Conservation (phyloP, 2,797 vertebrate genomes). For the Molothrus aeneus region DNA sequence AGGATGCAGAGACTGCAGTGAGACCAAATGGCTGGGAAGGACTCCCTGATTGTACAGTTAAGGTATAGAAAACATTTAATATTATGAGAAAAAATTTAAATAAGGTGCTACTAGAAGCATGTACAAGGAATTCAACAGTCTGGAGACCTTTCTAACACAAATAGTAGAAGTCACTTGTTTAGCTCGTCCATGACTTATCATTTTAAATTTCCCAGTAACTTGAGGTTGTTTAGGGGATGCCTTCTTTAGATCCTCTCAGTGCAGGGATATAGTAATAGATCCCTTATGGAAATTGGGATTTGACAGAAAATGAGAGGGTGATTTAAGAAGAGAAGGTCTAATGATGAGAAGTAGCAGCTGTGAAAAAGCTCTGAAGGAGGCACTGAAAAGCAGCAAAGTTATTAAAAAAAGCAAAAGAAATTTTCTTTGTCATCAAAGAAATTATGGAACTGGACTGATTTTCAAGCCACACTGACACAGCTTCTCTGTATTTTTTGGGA, state of each 20-base stretch:
- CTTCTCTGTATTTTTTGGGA: neutral
- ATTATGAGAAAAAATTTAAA: neutral
- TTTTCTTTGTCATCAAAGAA: neutral
- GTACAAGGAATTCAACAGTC: neutral
- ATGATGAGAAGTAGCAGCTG: neutral
- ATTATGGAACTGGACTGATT: neutral
- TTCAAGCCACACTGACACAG: neutral
- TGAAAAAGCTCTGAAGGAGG: neutral
- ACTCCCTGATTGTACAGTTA: neutral
- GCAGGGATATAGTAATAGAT: neutral
- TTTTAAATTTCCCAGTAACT: neutral
- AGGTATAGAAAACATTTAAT: neutral
- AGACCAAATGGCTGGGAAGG: neutral
- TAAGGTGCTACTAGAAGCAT: neutral
- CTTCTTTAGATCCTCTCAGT: neutral
- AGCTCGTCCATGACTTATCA: neutral
- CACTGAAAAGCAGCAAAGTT: neutral
- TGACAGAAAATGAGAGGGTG: neutral
- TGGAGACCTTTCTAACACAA: neutral
- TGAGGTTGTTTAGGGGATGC: neutral
- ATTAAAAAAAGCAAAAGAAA: neutral
- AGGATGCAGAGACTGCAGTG: neutral
- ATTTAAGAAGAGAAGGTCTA: neutral
- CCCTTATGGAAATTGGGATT: neutral
- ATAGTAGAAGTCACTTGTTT: neutral